Conservation (phyloP, 2,888 invertebrate genomes). For the Nephrocerus scutellatus region DNA sequence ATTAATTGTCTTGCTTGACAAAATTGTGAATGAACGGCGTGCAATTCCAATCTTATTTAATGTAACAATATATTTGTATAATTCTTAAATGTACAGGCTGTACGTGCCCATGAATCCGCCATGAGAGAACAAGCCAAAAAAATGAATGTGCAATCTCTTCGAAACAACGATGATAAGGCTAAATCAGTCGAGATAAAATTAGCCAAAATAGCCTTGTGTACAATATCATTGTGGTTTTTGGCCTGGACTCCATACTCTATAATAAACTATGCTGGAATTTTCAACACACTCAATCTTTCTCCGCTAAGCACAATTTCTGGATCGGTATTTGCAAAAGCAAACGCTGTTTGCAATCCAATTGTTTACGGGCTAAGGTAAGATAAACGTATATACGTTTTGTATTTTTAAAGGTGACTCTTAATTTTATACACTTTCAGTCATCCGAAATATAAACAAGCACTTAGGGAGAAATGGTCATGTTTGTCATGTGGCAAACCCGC, state of each 20-base stretch:
- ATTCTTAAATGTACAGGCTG: conserved; percentile 41
- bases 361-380: conserved; percentile 57
- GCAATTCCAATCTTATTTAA: neutral
- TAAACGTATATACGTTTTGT: neutral
- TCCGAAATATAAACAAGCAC: conserved; percentile 56
- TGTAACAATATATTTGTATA: neutral
- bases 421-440: conserved; percentile 46
- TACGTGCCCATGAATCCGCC: conserved; percentile 52
- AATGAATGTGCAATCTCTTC: conserved; percentile 57
- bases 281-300: conserved; percentile 48
- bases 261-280: conserved; percentile 52
- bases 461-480: conserved; percentile 57
- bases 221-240: conserved; percentile 58
- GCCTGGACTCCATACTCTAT: conserved; percentile 62
- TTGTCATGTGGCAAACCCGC: conserved; percentile 48
- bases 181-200: conserved; percentile 54
- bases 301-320: conserved; percentile 53
- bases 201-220: conserved; percentile 57
- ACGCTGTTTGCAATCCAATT: conserved; percentile 54
- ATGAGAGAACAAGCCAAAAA: conserved; percentile 59
- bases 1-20: too few relatives aligned
- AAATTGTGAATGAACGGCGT: neutral
- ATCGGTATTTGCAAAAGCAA: conserved; percentile 57
- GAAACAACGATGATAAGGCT: conserved; percentile 50
- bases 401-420: neutral